These are phyloP conservation scores for Trachelus troglodyta DNA, from an alignment of 2,888 invertebrate genomes.

Conservation along the genomic window DNA sequence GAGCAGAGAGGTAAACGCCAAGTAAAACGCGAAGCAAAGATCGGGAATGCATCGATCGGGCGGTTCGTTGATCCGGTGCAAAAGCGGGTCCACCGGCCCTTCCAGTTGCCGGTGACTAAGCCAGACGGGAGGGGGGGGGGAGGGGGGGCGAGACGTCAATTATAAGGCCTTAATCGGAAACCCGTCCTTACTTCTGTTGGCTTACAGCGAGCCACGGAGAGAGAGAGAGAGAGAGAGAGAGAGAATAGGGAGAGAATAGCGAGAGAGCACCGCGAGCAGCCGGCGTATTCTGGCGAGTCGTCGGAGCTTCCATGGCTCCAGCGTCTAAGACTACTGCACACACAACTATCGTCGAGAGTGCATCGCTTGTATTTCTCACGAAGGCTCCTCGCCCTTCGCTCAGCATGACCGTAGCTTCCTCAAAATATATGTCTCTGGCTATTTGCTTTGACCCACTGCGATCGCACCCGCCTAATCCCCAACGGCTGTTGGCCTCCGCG, in stretches of 20 bases:
- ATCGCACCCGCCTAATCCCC: too few species aligned
- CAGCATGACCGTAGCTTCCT: too few species aligned
- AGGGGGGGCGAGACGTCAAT: slow-evolving; percentile 60
- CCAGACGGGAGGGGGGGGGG: slow-evolving; percentile 29
- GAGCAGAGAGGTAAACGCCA: too few species aligned
- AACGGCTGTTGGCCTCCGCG: too few species aligned
- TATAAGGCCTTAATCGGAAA: slow-evolving; percentile 65
- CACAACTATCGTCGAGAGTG: too few species aligned
- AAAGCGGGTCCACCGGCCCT: slow-evolving; percentile 48
- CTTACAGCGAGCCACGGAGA: slow-evolving; percentile 38
- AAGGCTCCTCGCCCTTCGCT: too few species aligned
- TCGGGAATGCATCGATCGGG: slow-evolving; percentile 22
- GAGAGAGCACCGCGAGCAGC: slow-evolving; percentile 6
- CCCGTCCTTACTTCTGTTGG: slow-evolving; percentile 63
- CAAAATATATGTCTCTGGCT: too few species aligned
- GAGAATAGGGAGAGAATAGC: not conserved
- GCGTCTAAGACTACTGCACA: too few species aligned
- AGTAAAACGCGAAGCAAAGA: too few species aligned
- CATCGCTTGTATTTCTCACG: too few species aligned
- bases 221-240: not conserved
- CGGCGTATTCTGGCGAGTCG: slow-evolving; percentile 34
- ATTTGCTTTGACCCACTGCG: too few species aligned
- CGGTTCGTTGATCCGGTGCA: slow-evolving; percentile 57
- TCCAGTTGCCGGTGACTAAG: slow-evolving; percentile 58
- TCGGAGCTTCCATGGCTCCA: not conserved